Evolutionary conservation across 2,797 vertebrate species (phyloP).

Genomic region (Phoxinus dragarum): DNA sequence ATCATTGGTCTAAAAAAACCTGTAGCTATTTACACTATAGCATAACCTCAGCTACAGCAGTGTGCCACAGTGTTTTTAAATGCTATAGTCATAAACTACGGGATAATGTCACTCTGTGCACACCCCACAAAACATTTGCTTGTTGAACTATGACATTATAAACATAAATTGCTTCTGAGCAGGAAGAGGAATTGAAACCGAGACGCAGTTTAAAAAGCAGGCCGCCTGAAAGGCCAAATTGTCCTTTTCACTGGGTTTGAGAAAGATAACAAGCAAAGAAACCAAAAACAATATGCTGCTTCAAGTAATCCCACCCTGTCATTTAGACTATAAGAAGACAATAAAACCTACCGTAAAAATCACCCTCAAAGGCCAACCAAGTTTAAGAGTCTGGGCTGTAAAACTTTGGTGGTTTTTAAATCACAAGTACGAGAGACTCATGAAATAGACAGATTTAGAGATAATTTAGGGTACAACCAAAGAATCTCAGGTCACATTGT

Average conservation of each 20-base stretch:
- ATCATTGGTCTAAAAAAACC: no score
- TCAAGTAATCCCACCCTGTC: background rate
- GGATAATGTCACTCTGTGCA: background rate
- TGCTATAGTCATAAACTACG: background rate
- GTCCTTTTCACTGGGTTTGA: background rate
- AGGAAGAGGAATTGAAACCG: conserved; percentile 16
- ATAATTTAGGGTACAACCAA: background rate
- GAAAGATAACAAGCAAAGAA: background rate
- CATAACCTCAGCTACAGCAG: background rate
- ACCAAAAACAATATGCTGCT: background rate
- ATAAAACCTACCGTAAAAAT: background rate
- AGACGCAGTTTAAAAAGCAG: background rate
- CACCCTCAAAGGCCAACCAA: background rate
- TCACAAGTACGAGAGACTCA: background rate
- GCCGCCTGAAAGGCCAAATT: background rate
- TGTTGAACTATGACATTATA: background rate
- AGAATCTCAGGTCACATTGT: background rate
- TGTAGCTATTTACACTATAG: no score
- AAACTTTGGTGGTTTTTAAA: background rate
- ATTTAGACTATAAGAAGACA: background rate
- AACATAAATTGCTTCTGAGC: background rate
- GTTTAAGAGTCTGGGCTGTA: background rate
- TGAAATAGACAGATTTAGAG: background rate
- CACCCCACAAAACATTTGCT: background rate
- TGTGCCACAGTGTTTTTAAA: background rate